Percentiles rank a stretch among this genome's conserved stretches.
Conservation (phyloP, 2,797 vertebrate species). For the Phalloptychus januarius region DNA sequence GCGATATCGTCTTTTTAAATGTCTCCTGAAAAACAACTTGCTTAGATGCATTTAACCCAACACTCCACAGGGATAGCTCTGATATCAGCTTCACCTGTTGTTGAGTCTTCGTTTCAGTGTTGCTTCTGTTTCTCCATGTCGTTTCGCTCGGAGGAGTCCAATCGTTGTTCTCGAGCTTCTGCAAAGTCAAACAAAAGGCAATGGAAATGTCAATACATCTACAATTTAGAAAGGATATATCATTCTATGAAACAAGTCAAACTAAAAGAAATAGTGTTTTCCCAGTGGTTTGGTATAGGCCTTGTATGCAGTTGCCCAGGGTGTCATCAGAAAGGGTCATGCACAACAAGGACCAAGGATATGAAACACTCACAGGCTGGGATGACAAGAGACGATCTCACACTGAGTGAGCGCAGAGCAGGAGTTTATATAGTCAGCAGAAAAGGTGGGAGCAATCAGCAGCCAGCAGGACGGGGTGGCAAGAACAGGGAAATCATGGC, state of each 20-base stretch:
- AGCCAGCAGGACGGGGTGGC: neutral
- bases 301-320: neutral
- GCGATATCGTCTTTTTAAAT: neutral
- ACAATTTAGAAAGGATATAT: neutral
- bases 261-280: neutral
- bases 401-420: neutral
- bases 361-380: neutral
- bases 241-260: neutral
- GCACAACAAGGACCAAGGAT: neutral
- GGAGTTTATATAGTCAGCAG: neutral
- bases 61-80: neutral
- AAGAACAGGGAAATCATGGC: neutral
- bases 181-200: conserved; percentile 29
- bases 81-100: conserved; percentile 79
- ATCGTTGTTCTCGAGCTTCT: conserved; percentile 76
- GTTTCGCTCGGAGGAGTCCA: conserved; percentile 85
- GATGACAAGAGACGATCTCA: neutral
- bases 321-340: neutral
- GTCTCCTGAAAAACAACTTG: neutral
- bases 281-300: neutral
- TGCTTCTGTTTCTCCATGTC: conserved; percentile 82
- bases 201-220: neutral
- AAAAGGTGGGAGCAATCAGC: neutral
- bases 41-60: neutral
- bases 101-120: conserved; percentile 82